These are phyloP conservation scores for Megastigmus dorsalis DNA, from an alignment of 2,888 invertebrate species.

Conservation along the genomic window DNA sequence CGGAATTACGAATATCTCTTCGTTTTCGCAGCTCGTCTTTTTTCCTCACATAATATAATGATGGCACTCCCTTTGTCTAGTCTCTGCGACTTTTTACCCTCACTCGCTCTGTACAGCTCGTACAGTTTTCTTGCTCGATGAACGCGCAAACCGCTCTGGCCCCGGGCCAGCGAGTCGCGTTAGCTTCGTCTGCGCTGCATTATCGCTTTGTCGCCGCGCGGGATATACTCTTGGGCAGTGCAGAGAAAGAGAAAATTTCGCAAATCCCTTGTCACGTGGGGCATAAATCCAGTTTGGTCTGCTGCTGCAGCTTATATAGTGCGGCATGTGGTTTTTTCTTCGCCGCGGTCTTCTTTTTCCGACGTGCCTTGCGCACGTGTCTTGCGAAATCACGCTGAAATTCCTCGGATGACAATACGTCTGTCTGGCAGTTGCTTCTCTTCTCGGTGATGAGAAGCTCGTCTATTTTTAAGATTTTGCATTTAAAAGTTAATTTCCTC, in stretches of 20 bases:
- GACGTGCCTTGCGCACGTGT: background rate
- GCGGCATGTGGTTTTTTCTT: slow-evolving; percentile 5
- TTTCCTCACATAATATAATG: background rate
- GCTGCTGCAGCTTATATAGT: too few species aligned
- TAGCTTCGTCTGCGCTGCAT: slow-evolving; percentile 58
- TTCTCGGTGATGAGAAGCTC: too few species aligned
- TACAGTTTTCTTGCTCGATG: slow-evolving; percentile 24
- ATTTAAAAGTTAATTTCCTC: too few species aligned
- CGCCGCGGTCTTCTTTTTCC: background rate
- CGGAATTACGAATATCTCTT: too few species aligned
- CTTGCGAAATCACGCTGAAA: background rate
- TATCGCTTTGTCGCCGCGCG: slow-evolving; percentile 59
- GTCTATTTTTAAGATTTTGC: too few species aligned
- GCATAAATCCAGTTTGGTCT: slow-evolving; percentile 45
- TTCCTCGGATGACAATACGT: slow-evolving; percentile 16
- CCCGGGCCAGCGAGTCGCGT: slow-evolving; percentile 62
- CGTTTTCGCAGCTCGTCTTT: too few species aligned
- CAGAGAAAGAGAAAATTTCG: slow-evolving; percentile 39
- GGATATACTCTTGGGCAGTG: too few species aligned
- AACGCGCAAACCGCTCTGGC: slow-evolving; percentile 58
- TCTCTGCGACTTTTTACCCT: background rate
- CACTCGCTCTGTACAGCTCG: too few species aligned
- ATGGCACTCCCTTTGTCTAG: slow-evolving; percentile 27
- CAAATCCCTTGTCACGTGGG: slow-evolving; percentile 46
- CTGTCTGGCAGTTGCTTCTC: too few species aligned